Evolutionary conservation across 1,140 invertebrate genomes (phyloP), one percentile per base, ranked within the genome.

Genomic region (Rhizoglyphus robini): DNA sequence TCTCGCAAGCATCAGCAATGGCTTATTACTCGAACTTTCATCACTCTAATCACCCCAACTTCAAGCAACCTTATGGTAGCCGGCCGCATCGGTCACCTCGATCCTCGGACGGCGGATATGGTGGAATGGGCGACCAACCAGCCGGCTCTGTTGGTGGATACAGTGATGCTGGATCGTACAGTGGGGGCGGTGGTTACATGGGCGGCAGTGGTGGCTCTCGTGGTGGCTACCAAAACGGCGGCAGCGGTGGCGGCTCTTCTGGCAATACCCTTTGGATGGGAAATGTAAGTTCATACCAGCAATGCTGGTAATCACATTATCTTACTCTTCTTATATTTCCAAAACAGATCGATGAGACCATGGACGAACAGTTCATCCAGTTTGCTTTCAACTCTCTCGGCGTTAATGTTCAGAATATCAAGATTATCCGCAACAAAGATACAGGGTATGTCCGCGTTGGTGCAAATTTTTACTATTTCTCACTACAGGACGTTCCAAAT

Each of bases 371-470:
- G 4, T 64, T 64, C 11, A 31, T 64, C 20, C 41, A 51, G 18
- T 18, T n/a, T 18, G 29, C 41, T 25, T 64, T 64, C 25, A 30
- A 48, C 41, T 23, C 23, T 4, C 27, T 64, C n/a, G 27, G 46
- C 11, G n/a, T 49, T 18, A 49, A 64, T 32, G 23, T 51, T 29
- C 29, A 34, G 8, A 47, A 64, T 27, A 30, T 64, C 3, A 64
- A 64, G 31, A 64, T 64, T 36, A 48, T 64, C 29, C 38, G 46
- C 8, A 64, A 64, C 46, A 49, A 57, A 54, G 47, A 30, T 20
- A 64, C 5, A 29, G 63, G 63, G 63, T 64, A 64, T 51, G 38
- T 60, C n/a, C n/a, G n/a, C n/a, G n/a, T n/a, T n/a, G n/a, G n/a
- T n/a, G n/a, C n/a, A n/a, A n/a, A n/a, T n/a, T n/a, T n/a, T n/a